phyloP scores from a whole-genome alignment of 2,888 invertebrate genomes.

The Nymphalis c-album region DNA sequence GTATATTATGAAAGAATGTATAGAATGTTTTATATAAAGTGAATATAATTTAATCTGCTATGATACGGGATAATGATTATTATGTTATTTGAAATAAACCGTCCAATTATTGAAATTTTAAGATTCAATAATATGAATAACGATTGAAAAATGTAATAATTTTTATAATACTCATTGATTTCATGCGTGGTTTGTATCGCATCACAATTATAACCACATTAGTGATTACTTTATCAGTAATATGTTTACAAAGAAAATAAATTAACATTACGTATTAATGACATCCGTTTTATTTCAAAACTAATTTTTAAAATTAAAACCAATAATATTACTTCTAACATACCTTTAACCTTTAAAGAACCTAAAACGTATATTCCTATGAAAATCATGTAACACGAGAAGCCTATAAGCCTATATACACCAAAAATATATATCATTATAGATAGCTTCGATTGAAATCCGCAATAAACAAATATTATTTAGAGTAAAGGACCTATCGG shows the following conservation, averaged over 20 bases:
- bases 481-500: no score
- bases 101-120: slow-evolving; percentile 16
- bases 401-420: no score
- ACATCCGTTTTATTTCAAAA: slow-evolving; percentile 44
- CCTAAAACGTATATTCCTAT: no score
- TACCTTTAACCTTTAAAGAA: no score
- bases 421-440: no score
- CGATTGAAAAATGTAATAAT: slow-evolving; percentile 15
- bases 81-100: slow-evolving; percentile 27
- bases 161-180: slow-evolving; percentile 40
- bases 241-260: slow-evolving; percentile 71
- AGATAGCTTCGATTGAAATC: no score
- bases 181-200: slow-evolving; percentile 61
- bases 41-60: slow-evolving; percentile 50
- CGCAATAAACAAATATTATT: no score
- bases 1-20: slow-evolving; percentile 49
- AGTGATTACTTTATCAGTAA: slow-evolving; percentile 69
- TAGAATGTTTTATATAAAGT: slow-evolving; percentile 52
- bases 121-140: slow-evolving; percentile 16
- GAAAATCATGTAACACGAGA: no score
- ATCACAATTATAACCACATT: slow-evolving; percentile 78
- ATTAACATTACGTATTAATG: slow-evolving; percentile 62
- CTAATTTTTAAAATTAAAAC: background rate
- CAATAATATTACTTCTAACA: background rate
- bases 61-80: slow-evolving; percentile 40